phyloP scores from a whole-genome alignment of 2,888 invertebrate species.

The Eueremaeus valkanovi region DNA sequence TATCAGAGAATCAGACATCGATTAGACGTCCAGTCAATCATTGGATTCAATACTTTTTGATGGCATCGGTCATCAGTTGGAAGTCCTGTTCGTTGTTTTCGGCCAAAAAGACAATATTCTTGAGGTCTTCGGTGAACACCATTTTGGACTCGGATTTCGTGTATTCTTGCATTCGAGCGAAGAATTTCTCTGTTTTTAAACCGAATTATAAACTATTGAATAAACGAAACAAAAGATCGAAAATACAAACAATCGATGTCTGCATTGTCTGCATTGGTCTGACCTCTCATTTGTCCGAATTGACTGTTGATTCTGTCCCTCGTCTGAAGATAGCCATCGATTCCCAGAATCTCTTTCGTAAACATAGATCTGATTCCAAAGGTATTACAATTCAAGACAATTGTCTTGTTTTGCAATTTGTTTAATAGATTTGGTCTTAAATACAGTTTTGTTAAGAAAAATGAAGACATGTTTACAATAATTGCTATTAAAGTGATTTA shows the following conservation, averaged over 20 bases:
- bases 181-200: conserved; percentile 60
- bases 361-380: conserved; percentile 45
- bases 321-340: conserved; percentile 47
- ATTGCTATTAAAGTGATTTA: background rate
- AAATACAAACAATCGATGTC: too few species aligned
- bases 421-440: conserved; percentile 7
- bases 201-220: conserved; percentile 54
- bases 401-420: background rate
- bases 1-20: conserved; percentile 45
- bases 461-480: background rate
- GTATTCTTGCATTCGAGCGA: conserved; percentile 66
- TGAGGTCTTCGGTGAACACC: conserved; percentile 79
- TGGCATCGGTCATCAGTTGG: conserved; percentile 63
- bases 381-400: background rate
- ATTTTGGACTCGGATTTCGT: conserved; percentile 58
- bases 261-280: too few species aligned
- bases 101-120: conserved; percentile 70
- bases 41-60: conserved; percentile 59
- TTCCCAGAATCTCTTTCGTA: conserved; percentile 48
- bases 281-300: conserved; percentile 48
- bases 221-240: too few species aligned
- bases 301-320: conserved; percentile 46
- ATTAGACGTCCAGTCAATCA: background rate
- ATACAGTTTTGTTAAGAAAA: background rate
- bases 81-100: conserved; percentile 62